Base-by-base conservation (phyloP, 1,140 invertebrate genomes). In the Heliothis subflexa region DNA sequence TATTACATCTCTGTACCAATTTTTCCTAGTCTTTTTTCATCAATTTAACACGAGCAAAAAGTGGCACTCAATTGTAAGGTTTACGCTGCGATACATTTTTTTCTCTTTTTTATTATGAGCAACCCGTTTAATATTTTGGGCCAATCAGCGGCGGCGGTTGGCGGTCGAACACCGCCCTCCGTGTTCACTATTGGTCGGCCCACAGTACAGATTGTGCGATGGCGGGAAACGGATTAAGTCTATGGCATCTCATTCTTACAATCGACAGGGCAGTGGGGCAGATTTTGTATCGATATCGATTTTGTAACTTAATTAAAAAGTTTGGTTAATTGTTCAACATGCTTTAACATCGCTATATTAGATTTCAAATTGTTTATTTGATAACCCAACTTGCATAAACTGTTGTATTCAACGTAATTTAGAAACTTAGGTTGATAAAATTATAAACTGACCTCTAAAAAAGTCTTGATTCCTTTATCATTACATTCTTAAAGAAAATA, bases 161-260 rank as follows among this genome's bases (percentile, higher is more conserved):
- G 75, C 72, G 78, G 68, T 84, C 84, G 86, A 84, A 88, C 85
- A 81, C 86, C 88, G 88, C 91, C 91, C 91, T 91, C 88, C 83
- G 81, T 78, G 59, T 73, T 68, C 59, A 75, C 81, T 81, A 94
- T 94, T 94, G 92, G 91, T 85, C 81, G 79, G 81, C 80, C 76
- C 70, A 68, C 70, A 78, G 83, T 86, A 87, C 91, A 89, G 91
- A 93, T 93, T 93, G 91, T 86, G 86, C 88, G 89, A 93, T 93
- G 89, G 90, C 91, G 88, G 88, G 91, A 93, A 94, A 92, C 89
- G 86, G 91, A 92, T 94, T 93, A 91, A 91, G 89, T 93, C 90
- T 89, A 91, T 87, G 88, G 89, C 89, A 91, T 93, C 92, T 93
- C 91, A 92, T 93, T 94, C 92, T 94, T 94, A 84, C 83, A 79